Evolutionary conservation across 2,113 vertebrate genomes (phyloP), one percentile per base, ranked within the genome.

Genomic region (Phalacrocorax carbo): DNA sequence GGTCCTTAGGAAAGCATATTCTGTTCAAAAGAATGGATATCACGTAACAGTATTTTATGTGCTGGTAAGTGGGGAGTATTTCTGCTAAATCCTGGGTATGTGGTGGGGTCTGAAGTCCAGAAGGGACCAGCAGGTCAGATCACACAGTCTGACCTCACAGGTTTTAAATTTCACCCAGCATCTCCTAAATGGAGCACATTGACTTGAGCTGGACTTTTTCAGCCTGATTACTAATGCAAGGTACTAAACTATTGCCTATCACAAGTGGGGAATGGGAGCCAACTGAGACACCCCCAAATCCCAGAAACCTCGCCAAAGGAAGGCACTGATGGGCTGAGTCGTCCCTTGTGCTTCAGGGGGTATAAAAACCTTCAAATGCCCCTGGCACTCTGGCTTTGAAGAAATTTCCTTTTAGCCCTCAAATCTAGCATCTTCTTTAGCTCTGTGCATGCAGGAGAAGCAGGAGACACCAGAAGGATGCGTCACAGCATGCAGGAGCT

Each of bases 41-140:
- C 60, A 42, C 0, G 0, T 77, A 48, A 42, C 51, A n/a, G 9
- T 30, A 6, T 65, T 88, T 77, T 69, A 44, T 0, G 0, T 70
- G 18, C 13, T 1, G 1, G 11, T 25, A 19, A 15, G 4, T 1
- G 0, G 40, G 17, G 7, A 49, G 7, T 18, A 61, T 58, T 88
- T n/a, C 42, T 92, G 22, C 20, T 88, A 32, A 92, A 66, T 29
- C 34, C 29, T 16, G n/a, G 15, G 9, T 58, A 3, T 23, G 34
- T 2, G 2, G 15, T 42, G 12, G 17, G 12, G 26, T 75, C 38
- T 75, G 7, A 3, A 27, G 32, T 10, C 40, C 34, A 46, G 64
- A 26, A 81, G 36, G 34, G 19, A 76, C 11, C 44, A 72, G 30
- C 26, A 81, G 75, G 13, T n/a, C 42, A 55, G 55, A 72, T 18